Base-by-base conservation (phyloP, 2,113 vertebrate species). In the Alethe diademata region DNA sequence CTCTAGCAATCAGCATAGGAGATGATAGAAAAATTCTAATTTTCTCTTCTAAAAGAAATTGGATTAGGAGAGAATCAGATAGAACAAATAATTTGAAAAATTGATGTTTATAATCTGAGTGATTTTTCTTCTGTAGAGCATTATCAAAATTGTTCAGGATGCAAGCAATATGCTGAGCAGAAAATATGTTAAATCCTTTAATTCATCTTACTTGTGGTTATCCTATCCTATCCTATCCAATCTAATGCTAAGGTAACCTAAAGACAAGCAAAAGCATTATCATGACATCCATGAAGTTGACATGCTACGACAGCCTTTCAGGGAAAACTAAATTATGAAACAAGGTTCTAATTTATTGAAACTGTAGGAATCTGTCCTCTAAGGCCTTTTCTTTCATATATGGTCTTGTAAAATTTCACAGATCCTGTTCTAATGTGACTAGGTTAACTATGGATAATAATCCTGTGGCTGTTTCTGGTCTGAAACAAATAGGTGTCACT, bases 31-130 rank as follows among this genome's bases (percentile, higher is more conserved):
- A 14, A 43, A 5, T 38, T 45, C 11, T 12, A 4, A 14, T 60
- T 90, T 94, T 90, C 20, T 67, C 26, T 51, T 89, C 48, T 87
- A 36, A 74, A 50, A 80, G 10, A 78, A 81, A 65, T 16, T 76
- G 31, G 1, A 48, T 31, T 66, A 22, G 14, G 80, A 83, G 17
- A 86, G 3, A 91, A 67, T 38, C 13, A 82, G 29, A 62, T 31
- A 47, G 11, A 16, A 84, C n/a, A 92, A 86, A 50, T 13, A 45
- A 70, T 56, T 31, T 50, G 24, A 60, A 61, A 88, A 86, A 60
- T 4, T 33, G 10, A 29, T 8, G 12, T 54, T 70, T 64, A 45
- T 79, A 22, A 40, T 60, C 24, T 78, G 35, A 78, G 20, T 43
- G 22, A 72, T 19, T 5, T n/a, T 15, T 67, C 35, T 64, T 72